Evolutionary conservation across 2,888 invertebrate species (phyloP), one percentile per base, ranked within the genome.

Genomic region (Plebejus melissa): DNA sequence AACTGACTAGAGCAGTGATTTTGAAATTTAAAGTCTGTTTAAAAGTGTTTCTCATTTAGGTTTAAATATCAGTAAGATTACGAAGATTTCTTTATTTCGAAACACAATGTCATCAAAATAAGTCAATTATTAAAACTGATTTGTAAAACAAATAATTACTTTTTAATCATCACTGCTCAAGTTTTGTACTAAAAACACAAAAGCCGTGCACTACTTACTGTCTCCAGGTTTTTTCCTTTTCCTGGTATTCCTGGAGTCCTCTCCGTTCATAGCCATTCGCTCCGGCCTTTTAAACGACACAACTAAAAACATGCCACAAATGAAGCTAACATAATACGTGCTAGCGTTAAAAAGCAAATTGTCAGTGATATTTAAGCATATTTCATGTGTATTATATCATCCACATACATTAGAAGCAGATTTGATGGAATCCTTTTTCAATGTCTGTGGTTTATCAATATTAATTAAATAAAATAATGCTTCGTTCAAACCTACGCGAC

Each of bases 261-360:
- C 87, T 79, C 80, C 85, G 77, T 85, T 86, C n/a, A 86, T 80
- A 22, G 83, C 85, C 76, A 89, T 87, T 83, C 86, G 90, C 83
- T 94, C 94, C 82, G 95, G 94, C 89, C 96, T 96, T 95, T 97
- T 97, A 95, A 97, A 97, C 83, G 97, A 97, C 91, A 97, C 97
- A 94, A 97, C 96, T 96, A 94, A 94, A 79, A 84, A 82, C 82
- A 88, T 88, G 89, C 88, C 83, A 86, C 83, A 83, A 82, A 81
- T 80, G 80, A 82, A 80, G 81, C 74, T 74, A 79, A 78, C 80
- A 80, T 82, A 81, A 80, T 79, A 65, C 79, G 78, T 77, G 79
- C 78, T 74, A 76, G 71, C 74, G 54, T 50, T 41, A 60, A 76
- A 70, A 60, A 71, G 74, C 72, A 77, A 72, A 54, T 36, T 65